Evolutionary conservation across 2,888 invertebrate species (phyloP), one percentile per base, ranked within the genome.

Genomic region (Zygothrica quintamaculata): DNA sequence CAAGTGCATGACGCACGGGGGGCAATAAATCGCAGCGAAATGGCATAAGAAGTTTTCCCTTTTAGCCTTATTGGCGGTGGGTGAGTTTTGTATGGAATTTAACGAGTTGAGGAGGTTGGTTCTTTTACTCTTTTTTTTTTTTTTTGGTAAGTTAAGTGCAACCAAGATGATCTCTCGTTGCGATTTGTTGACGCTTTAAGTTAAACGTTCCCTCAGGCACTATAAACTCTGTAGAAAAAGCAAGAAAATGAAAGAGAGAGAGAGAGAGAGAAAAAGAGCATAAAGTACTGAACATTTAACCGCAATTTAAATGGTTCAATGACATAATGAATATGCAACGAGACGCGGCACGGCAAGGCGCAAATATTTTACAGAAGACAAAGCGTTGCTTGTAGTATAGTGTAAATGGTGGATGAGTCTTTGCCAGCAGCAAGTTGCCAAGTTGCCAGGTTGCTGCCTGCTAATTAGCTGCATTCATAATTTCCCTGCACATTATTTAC

Each of bases 381-480:
- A 53, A 53, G 34, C n/a, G 9, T 25, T 5, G 26, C 9, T 31
- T 33, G 51, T 31, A 42, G 40, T n/a, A n/a, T n/a, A n/a, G n/a
- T n/a, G 11, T 37, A 6, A 15, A 16, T 34, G 25, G 48, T 1
- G 48, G 40, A 40, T 46, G 43, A 11, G 16, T 25, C 13, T 15
- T 57, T 56, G 60, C 52, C 46, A 58, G 70, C 74, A 81, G 43
- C 39, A 51, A 40, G 58, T 67, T 72, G 58, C 55, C 71, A 25
- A 46, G 34, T 31, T 29, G 39, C 22, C 36, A 57, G 33, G 39
- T 60, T 57, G 56, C 16, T 56, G 60, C 52, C 60, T 51, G 58
- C 71, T 72, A 87, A 87, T 87, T 87, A 87, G 86, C 87, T 87
- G 86, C 81, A 87, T 87, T 87, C 86, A 87, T 86, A 87, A 86